Percentiles rank a stretch among this genome's conserved stretches.
These are phyloP conservation scores for Pholis gunnellus DNA, from an alignment of 2,113 vertebrate genomes.

Conservation along the genomic window DNA sequence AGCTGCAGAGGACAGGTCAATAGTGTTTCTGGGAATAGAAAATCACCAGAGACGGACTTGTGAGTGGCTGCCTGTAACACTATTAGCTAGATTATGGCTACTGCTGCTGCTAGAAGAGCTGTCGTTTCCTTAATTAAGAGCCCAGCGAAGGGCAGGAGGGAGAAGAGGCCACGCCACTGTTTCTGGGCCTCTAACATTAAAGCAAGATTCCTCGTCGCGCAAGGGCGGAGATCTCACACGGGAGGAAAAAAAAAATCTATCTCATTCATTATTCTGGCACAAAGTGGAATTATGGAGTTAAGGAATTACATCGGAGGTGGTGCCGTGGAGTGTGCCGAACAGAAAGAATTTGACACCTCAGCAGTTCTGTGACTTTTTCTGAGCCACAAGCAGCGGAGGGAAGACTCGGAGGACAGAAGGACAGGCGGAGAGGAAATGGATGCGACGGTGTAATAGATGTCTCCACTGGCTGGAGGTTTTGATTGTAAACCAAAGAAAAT, in stretches of 20 bases:
- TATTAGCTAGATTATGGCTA: constrained; percentile 75
- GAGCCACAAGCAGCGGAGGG: constrained; percentile 84
- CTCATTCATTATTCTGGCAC: constrained; percentile 93
- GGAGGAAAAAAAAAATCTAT: constrained; percentile 35
- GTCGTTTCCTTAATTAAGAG: constrained; percentile 83
- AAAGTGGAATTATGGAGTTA: constrained; percentile 83
- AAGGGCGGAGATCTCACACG: constrained; percentile 52
- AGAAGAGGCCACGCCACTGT: constrained; percentile 59
- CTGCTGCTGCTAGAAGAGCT: constrained; percentile 64
- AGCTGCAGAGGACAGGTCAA: constrained; percentile 69
- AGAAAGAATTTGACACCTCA: constrained; percentile 95
- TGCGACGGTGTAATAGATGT: constrained; percentile 24
- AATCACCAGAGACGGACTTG: constrained; percentile 72
- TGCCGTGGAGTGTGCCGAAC: constrained; percentile 78
- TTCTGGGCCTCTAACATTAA: constrained; percentile 54
- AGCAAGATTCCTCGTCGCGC: constrained; percentile 55
- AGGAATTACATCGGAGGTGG: constrained; percentile 86
- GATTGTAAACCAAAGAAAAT: constrained; percentile 58
- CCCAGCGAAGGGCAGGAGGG: constrained; percentile 49
- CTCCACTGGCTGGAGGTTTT: constrained; percentile 14
- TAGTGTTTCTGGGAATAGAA: constrained; percentile 70
- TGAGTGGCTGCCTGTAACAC: constrained; percentile 74
- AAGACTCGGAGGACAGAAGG: constrained; percentile 68
- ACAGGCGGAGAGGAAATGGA: constrained; percentile 36
- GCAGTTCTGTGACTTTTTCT: constrained; percentile 89